Base-by-base conservation (phyloP, 2,797 vertebrate genomes). In the Ctenopoma kingsleyae region DNA sequence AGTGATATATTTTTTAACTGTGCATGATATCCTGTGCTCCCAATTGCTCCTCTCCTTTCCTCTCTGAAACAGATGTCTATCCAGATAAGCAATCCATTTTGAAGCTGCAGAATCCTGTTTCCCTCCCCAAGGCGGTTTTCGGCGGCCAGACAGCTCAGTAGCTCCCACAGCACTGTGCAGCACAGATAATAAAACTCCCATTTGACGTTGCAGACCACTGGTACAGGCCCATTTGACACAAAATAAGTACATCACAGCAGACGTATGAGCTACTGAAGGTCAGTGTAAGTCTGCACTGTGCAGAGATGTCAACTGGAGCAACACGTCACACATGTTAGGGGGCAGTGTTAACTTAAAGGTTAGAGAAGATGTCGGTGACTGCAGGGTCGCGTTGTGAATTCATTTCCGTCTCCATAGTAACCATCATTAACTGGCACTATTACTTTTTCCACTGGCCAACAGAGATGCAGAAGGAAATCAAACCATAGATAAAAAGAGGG, bases 101-200 rank as follows among this genome's bases (percentile, higher is more conserved):
- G 65, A 67, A 74, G 64, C 76, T 11, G 48, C 77, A 82, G 67
- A 78, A 47, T 67, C 63, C 59, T 20, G 19, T 64, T 73, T 72
- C 58, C 16, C 53, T 50, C 78, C 89, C 80, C 51, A 22, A 65
- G 88, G 89, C 83, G 57, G 76, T 86, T 82, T 89, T 60, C 30
- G 1, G 64, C 36, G 56, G 20, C 72, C 81, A 62, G 85, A 87
- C 81, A 85, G 83, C 70, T 82, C 71, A 66, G 71, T 64, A 19
- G 76, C 81, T 87, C 79, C 75, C 76, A 69, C 77, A 53, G 81
- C 78, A 54, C 53, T 27, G 38, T 4, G 13, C 70, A 65, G 54
- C 61, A 65, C 63, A 76, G 84, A 90, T 83, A 87, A 92, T 91
- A 89, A 89, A 91, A 89, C 68, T 80, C 69, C 62, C 74, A 83